Percentiles rank a stretch among this genome's conserved stretches.
Conservation (phyloP, 2,113 vertebrate species). For the Peromyscus californicus region DNA sequence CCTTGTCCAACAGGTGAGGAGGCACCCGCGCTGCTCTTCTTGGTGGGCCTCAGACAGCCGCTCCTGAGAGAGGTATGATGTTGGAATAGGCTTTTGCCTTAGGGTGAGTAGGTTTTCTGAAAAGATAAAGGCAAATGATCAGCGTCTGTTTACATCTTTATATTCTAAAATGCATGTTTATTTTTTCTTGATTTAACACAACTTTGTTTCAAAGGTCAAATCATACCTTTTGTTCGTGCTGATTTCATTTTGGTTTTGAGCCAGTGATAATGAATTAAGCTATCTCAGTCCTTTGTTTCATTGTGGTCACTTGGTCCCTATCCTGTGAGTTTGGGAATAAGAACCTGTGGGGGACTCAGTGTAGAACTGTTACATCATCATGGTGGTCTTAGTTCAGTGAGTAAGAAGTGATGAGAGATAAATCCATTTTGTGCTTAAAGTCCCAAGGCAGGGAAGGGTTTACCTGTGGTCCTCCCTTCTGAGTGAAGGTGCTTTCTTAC, state of each 20-base stretch:
- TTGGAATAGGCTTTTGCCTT: background rate
- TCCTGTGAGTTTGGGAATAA: background rate
- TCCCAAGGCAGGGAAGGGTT: background rate
- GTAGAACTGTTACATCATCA: background rate
- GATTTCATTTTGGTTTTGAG: constrained; percentile 39
- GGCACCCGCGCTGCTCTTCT: background rate
- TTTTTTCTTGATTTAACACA: constrained; percentile 41
- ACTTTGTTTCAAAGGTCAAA: constrained; percentile 24
- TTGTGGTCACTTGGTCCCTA: background rate
- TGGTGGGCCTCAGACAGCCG: background rate
- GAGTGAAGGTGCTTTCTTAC: background rate
- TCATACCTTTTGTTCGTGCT: background rate
- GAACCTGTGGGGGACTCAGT: background rate
- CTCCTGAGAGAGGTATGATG: fast-evolving
- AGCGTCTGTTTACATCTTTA: background rate
- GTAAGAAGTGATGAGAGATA: background rate
- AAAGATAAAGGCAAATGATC: background rate
- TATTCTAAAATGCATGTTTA: constrained; percentile 33
- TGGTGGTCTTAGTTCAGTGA: background rate
- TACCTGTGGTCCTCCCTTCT: background rate
- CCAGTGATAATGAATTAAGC: background rate
- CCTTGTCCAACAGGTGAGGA: constrained; percentile 94
- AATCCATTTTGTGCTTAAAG: constrained; percentile 32
- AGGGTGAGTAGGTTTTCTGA: background rate
- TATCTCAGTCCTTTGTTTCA: background rate